Percentiles rank a stretch among this genome's conserved stretches.
Evolutionary conservation across 64 coral and sea anemone species (phyloP).

Genomic region (Astreopora myriophthalma): DNA sequence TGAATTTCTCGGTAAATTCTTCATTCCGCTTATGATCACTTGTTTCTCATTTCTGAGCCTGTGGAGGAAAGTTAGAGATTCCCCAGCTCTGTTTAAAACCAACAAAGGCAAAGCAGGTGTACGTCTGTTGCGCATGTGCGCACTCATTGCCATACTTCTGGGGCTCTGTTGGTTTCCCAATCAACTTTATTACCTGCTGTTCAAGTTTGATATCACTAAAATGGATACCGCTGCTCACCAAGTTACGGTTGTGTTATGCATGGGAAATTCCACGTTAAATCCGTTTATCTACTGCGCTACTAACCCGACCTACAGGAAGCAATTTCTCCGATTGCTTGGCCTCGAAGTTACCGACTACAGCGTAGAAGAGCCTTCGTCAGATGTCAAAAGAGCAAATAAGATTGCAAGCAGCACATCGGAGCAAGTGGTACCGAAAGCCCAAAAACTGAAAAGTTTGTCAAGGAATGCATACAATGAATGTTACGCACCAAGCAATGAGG

Average conservation of each 20-base stretch:
- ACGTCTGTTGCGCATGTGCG: conserved; percentile 87
- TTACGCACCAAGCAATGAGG: not conserved
- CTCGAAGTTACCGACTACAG: not conserved
- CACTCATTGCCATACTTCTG: conserved; percentile 62
- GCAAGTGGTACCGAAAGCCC: not conserved
- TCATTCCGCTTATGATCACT: conserved; percentile 70
- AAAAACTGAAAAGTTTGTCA: not conserved
- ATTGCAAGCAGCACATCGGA: not conserved
- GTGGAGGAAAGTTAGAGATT: conserved; percentile 61
- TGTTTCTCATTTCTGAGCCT: conserved; percentile 75
- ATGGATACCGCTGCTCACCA: conserved; percentile 79
- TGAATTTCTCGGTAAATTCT: conserved; percentile 82
- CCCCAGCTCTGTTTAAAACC: conserved; percentile 86
- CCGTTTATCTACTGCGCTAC: conserved; percentile 89
- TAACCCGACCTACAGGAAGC: conserved; percentile 66
- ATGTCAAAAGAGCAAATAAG: not conserved
- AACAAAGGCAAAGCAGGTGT: conserved; percentile 77
- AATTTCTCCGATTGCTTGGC: conserved; percentile 56
- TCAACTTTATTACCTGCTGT: conserved; percentile 86
- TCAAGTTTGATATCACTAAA: conserved; percentile 77
- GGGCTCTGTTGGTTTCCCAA: conserved; percentile 90
- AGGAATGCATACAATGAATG: not conserved
- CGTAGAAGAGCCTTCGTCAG: not conserved
- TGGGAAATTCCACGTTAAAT: conserved; percentile 90
- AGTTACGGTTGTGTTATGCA: conserved; percentile 83